Base-by-base conservation (phyloP, 2,888 invertebrate species). In the Morpho deidamia region DNA sequence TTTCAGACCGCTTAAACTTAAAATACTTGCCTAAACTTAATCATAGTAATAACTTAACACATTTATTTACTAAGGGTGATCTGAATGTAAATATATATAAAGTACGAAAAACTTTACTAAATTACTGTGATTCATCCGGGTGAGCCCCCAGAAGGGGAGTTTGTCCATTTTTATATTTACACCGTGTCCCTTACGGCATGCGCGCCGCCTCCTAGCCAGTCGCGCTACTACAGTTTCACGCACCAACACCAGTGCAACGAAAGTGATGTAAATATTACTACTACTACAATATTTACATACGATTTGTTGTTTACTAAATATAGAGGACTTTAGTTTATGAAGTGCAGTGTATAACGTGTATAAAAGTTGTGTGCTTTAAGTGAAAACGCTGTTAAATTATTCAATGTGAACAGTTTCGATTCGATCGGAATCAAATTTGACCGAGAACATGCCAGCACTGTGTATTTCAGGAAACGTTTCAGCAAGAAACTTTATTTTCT, bases 101-200 rank as follows among this genome's bases (percentile, higher is more conserved):
- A 60, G 72, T 71, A 70, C 69, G 66, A 72, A 69, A 73, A 72
- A 71, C 72, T 72, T 77, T 70, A 68, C 74, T 81, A 75, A 72
- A 76, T 76, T 74, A 80, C 78, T 70, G 84, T 88, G 88, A 89
- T 86, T 87, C 85, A 87, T 85, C 73, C 74, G 82, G 77, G 78
- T 81, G 83, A 83, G 79, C 82, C 81, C 83, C 72, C 73, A 75
- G 85, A 86, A 88, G 89, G 88, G 87, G 88, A 88, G 86, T 82
- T 83, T 82, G 79, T 85, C 80, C 86, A 87, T 87, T 89, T 88
- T 89, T 89, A 88, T 87, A 88, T 87, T 88, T 89, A 84, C 82
- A 81, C 72, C 83, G 83, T 75, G 79, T 82, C 85, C 83, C 86
- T 82, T 78, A 73, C 71, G 87, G 86, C 87, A 87, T 88, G 87